Conservation (phyloP, 2,888 invertebrate species). For the Hymenopus coronatus region DNA sequence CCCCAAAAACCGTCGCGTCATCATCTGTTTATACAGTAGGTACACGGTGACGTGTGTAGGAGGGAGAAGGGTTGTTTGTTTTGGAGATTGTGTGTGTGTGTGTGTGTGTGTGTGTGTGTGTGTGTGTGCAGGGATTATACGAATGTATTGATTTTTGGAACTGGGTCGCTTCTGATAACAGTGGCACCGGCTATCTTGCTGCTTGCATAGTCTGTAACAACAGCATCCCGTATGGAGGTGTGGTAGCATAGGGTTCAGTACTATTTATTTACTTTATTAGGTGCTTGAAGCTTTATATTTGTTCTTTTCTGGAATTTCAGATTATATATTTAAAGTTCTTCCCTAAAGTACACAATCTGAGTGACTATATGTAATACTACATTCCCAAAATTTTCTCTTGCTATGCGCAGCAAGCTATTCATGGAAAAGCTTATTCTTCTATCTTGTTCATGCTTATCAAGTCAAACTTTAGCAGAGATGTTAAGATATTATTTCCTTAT, state of each 20-base stretch:
- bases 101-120: too few relatives aligned
- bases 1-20: not conserved
- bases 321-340: too few relatives aligned
- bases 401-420: too few relatives aligned
- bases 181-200: not conserved
- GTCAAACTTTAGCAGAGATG: too few relatives aligned
- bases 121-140: not conserved
- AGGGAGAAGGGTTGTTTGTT: not conserved
- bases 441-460: too few relatives aligned
- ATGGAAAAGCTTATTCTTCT: too few relatives aligned
- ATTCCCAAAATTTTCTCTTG: too few relatives aligned
- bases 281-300: too few relatives aligned
- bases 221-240: not conserved
- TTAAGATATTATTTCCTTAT: too few relatives aligned
- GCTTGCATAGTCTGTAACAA: not conserved
- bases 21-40: not conserved
- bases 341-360: too few relatives aligned
- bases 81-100: not conserved
- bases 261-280: not conserved
- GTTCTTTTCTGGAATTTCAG: too few relatives aligned
- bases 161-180: not conserved
- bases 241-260: not conserved
- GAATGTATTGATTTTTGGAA: not conserved
- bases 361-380: rapidly evolving
- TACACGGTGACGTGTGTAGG: not conserved